These are phyloP conservation scores for Synergus gifuensis DNA, from an alignment of 2,888 invertebrate genomes.

Conservation along the genomic window DNA sequence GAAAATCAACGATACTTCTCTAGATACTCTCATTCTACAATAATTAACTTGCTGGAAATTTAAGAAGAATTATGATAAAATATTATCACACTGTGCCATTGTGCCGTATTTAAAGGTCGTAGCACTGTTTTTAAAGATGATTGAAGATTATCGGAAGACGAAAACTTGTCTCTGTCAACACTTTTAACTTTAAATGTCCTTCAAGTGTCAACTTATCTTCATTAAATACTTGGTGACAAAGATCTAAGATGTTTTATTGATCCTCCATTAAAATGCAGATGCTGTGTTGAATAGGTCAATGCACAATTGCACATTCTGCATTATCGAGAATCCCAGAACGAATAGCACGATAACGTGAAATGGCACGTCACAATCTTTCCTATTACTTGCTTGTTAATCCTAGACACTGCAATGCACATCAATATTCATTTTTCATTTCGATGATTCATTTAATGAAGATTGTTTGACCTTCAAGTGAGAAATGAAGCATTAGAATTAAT, in stretches of 20 bases:
- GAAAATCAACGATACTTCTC: not conserved
- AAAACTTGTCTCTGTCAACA: not conserved
- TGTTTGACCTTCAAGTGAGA: not conserved
- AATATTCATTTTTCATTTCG: not conserved
- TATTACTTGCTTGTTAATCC: not conserved
- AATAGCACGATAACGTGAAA: slow-evolving; percentile 20
- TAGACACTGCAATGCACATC: not conserved
- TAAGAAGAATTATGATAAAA: not conserved
- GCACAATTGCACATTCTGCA: slow-evolving; percentile 26
- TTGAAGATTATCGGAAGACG: not conserved
- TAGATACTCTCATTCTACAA: not conserved
- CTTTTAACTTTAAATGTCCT: not conserved
- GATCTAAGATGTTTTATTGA: not conserved
- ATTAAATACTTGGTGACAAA: not conserved
- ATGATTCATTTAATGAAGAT: not conserved
- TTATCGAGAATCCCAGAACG: slow-evolving; percentile 12
- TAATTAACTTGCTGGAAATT: not conserved
- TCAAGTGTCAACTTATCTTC: not conserved
- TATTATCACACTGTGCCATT: not conserved
- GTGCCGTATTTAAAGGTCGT: not conserved
- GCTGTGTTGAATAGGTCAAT: slow-evolving; percentile 42
- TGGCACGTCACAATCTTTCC: slow-evolving; percentile 41
- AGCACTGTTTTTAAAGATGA: not conserved
- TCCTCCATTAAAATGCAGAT: slow-evolving; percentile 8
- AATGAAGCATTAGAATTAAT: not conserved